Evolutionary conservation across 2,113 vertebrate genomes (phyloP), one percentile per base, ranked within the genome.

Genomic region (Hippopotamus amphibius): DNA sequence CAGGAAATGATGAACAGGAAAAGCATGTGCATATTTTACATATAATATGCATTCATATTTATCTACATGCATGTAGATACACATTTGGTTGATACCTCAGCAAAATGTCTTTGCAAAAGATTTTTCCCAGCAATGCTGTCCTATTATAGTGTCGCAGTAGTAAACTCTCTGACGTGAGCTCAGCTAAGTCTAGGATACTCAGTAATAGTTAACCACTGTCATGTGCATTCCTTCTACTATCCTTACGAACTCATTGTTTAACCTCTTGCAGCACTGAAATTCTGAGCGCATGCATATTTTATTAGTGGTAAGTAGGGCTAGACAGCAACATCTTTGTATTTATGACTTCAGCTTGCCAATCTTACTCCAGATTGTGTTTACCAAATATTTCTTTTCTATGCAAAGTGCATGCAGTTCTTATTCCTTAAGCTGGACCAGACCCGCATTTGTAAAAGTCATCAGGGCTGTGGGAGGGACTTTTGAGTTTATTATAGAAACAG

Each of bases 301-400:
- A 79, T 91, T 91, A 86, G 66, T 91, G 21, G 15, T 61, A 66
- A 59, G 7, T 46, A 46, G 84, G 79, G n/a, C 59, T 84, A 57
- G 13, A 76, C 26, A 24, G 13, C 1, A 76, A 22, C 43, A 50
- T 59, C 4, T 61, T 87, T 96, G 16, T n/a, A 80, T 48, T 74
- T 76, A 87, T 53, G 43, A 90, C 48, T 88, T 85, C 3, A 55
- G 71, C 74, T 66, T 82, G 46, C 24, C 16, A 37, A 63, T 82
- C 46, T 21, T 79, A 50, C 77, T 83, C 61, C 43, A 76, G 48
- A 77, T 77, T 41, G 21, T 55, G 17, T 90, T 89, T 46, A 82
- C 17, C 71, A 93, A 77, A n/a, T 88, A 63, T 74, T 55, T 91
- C n/a, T 71, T 96, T 90, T 72, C 87, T 92, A 17, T 66, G 24